Percentiles rank a stretch among this genome's conserved stretches.
These are phyloP conservation scores for Thelaira solivaga DNA, from an alignment of 2,888 invertebrate species.

Conservation along the genomic window DNA sequence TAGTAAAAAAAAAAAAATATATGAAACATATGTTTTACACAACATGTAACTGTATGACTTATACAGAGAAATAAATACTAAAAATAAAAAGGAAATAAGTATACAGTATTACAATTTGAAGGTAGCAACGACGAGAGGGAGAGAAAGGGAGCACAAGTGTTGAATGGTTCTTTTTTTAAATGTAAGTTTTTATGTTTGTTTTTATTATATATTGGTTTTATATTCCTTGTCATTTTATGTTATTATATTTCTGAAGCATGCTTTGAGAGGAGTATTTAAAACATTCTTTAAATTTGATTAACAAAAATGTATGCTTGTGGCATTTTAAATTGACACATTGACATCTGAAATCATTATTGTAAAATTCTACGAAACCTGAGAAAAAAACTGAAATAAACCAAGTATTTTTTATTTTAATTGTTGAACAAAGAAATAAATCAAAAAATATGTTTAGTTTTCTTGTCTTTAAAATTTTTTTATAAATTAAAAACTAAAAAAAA, in stretches of 20 bases:
- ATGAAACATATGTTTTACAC: slow-evolving; percentile 21
- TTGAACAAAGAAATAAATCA: background rate
- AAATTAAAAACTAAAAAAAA: no score
- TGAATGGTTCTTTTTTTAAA: no score
- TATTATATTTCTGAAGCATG: background rate
- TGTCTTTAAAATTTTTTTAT: no score
- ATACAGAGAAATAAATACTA: background rate
- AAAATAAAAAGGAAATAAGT: background rate
- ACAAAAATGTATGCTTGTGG: slow-evolving; percentile 17
- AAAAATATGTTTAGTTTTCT: no score
- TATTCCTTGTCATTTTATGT: background rate
- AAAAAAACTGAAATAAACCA: background rate
- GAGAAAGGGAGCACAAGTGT: no score
- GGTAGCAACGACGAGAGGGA: no score
- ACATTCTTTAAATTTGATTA: slow-evolving; percentile 4
- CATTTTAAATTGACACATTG: slow-evolving; percentile 42
- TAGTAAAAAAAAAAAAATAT: background rate
- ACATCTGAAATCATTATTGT: slow-evolving; percentile 22
- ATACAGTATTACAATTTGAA: no score
- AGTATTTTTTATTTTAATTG: background rate
- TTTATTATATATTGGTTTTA: background rate
- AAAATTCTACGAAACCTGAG: background rate
- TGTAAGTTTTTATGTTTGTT: no score
- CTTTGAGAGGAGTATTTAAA: slow-evolving; percentile 7
- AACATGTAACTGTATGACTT: background rate